These are phyloP conservation scores for Myoxocephalus aenaeus DNA, from an alignment of 2,797 vertebrate species.

Conservation along the genomic window DNA sequence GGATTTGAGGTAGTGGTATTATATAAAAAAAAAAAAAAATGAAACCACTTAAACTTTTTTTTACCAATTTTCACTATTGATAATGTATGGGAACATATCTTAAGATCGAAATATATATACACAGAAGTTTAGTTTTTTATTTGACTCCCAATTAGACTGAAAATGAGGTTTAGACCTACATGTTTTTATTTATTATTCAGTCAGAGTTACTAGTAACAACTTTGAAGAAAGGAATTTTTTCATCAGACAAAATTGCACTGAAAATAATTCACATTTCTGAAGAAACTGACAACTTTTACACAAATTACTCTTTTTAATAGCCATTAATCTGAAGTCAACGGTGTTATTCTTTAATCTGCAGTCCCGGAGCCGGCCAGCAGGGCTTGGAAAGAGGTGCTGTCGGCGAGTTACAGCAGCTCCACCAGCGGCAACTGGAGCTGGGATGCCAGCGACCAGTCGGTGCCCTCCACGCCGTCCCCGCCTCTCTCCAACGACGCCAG, in stretches of 20 bases:
- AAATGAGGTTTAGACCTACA: background rate
- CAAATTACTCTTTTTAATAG: too few relatives aligned
- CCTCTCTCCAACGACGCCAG: constrained; percentile 86
- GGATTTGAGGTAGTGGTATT: background rate
- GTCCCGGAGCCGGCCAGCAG: constrained; percentile 82
- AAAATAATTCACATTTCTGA: background rate
- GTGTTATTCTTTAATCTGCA: constrained; percentile 50
- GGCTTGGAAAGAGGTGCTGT: constrained; percentile 86
- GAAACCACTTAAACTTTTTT: background rate
- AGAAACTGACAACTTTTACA: background rate
- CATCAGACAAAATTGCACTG: background rate
- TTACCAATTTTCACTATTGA: background rate
- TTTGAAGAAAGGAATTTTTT: too few relatives aligned
- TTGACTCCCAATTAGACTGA: too few relatives aligned
- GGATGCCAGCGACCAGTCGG: constrained; percentile 90
- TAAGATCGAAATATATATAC: too few relatives aligned
- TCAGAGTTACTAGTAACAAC: background rate
- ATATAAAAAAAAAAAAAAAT: background rate
- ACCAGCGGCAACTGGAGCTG: constrained; percentile 93
- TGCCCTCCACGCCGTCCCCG: constrained; percentile 91
- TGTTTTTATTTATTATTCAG: background rate
- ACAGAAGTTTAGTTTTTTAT: background rate
- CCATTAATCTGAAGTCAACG: background rate
- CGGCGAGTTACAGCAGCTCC: constrained; percentile 90
- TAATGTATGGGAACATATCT: too few relatives aligned